Conservation (phyloP, 2,888 invertebrate genomes). For the Agonopterix alstromeriana region DNA sequence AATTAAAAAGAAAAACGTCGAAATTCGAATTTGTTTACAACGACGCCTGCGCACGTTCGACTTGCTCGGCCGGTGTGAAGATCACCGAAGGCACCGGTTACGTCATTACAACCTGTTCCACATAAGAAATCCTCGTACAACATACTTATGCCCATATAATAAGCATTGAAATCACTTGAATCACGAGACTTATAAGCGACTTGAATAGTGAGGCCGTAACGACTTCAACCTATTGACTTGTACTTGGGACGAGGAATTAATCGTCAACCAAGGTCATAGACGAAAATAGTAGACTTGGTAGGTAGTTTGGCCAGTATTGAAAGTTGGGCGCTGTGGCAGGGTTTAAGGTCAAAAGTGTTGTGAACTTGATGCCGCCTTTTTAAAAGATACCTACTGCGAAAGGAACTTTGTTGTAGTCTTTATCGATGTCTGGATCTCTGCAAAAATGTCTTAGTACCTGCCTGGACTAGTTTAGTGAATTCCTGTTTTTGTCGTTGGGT, state of each 20-base stretch:
- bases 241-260: constrained; percentile 46
- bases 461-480: too few species aligned
- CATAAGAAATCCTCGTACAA: too few species aligned
- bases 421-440: neutral
- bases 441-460: neutral
- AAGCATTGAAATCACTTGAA: too few species aligned
- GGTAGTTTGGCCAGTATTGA: too few species aligned
- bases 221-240: constrained; percentile 43
- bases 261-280: constrained; percentile 9
- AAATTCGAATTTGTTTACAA: neutral
- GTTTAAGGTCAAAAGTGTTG: too few species aligned
- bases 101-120: constrained; percentile 31
- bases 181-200: too few species aligned
- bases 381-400: neutral
- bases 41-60: constrained; percentile 42
- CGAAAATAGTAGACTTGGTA: neutral
- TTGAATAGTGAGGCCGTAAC: constrained; percentile 39
- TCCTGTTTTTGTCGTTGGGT: too few species aligned
- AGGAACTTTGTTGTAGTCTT: neutral
- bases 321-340: too few species aligned
- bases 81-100: constrained; percentile 33
- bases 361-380: too few species aligned
- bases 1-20: neutral
- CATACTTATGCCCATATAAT: too few species aligned
- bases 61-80: constrained; percentile 37